Conservation (phyloP, 2,113 vertebrate genomes). For the Mesitornis unicolor region DNA sequence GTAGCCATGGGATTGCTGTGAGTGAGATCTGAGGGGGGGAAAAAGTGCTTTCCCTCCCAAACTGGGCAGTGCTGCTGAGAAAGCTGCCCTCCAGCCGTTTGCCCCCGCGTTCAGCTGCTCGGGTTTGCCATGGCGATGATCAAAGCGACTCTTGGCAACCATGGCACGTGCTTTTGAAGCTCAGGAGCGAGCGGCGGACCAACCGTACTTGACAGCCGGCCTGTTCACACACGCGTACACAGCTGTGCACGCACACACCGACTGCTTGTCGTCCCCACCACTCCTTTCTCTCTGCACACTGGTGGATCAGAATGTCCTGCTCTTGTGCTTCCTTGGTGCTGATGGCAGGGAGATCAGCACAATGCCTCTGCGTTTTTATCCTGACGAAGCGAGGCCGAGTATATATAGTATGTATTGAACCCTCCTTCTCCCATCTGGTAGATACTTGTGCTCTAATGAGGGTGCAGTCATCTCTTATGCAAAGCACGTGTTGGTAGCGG, state of each 20-base stretch:
- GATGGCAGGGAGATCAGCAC: background rate
- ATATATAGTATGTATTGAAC: background rate
- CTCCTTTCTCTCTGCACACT: background rate
- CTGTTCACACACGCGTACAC: background rate
- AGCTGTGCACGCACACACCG: fast-evolving
- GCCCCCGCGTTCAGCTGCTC: background rate
- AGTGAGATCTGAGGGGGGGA: background rate
- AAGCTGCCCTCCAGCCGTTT: background rate
- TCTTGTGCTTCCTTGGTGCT: background rate
- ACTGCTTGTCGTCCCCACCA: fast-evolving
- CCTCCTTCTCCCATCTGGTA: background rate
- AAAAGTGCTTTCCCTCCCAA: background rate
- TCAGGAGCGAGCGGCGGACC: background rate
- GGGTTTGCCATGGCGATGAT: background rate
- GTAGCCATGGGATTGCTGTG: background rate
- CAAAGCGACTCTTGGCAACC: background rate
- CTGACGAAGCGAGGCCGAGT: background rate
- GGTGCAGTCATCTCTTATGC: background rate
- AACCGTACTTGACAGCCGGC: background rate
- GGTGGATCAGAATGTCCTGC: background rate
- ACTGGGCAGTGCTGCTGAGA: background rate
- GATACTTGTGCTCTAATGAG: background rate
- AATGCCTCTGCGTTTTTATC: background rate
- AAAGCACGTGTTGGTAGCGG: background rate
- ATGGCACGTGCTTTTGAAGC: background rate